Conservation (phyloP, 1,140 invertebrate genomes). For the Pararge aegeria region DNA sequence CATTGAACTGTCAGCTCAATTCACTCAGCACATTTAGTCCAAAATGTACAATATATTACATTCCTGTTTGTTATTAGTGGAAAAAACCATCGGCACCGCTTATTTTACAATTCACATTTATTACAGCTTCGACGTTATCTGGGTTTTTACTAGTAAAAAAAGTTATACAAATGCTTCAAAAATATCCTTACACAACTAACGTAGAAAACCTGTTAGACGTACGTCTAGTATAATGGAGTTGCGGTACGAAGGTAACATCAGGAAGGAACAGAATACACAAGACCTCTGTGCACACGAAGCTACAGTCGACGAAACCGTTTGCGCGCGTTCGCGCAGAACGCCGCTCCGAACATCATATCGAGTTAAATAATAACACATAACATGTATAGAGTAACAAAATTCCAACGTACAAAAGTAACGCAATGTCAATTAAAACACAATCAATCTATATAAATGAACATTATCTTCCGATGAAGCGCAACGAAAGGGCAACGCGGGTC, state of each 20-base stretch:
- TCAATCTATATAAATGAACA: slow-evolving; percentile 44
- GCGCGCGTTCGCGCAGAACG: slow-evolving; percentile 67
- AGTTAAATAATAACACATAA: slow-evolving; percentile 75
- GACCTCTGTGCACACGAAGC: slow-evolving; percentile 46
- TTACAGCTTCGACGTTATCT: slow-evolving; percentile 51
- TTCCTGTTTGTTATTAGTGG: slow-evolving; percentile 72
- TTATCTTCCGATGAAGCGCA: slow-evolving; percentile 60
- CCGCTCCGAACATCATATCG: slow-evolving; percentile 70
- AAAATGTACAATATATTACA: slow-evolving; percentile 80
- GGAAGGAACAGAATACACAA: slow-evolving; percentile 67
- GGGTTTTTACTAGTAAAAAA: slow-evolving; percentile 78
- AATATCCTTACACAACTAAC: slow-evolving; percentile 79
- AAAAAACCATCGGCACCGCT: slow-evolving; percentile 66
- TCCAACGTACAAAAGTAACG: slow-evolving; percentile 77
- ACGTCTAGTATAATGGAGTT: slow-evolving; percentile 66
- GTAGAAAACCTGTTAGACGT: slow-evolving; percentile 65
- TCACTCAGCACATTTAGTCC: slow-evolving; percentile 77
- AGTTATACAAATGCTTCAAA: slow-evolving; percentile 80
- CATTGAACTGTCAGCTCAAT: slow-evolving; percentile 71
- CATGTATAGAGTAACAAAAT: slow-evolving; percentile 66
- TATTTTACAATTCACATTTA: slow-evolving; percentile 71
- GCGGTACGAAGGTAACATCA: slow-evolving; percentile 61
- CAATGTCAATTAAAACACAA: slow-evolving; percentile 65
- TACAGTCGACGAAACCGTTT: slow-evolving; percentile 58
- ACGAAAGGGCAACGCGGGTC: slow-evolving; percentile 22